Evolutionary conservation across 2,888 invertebrate genomes (phyloP), one percentile per base, ranked within the genome.

Genomic region (Lysandra coridon): DNA sequence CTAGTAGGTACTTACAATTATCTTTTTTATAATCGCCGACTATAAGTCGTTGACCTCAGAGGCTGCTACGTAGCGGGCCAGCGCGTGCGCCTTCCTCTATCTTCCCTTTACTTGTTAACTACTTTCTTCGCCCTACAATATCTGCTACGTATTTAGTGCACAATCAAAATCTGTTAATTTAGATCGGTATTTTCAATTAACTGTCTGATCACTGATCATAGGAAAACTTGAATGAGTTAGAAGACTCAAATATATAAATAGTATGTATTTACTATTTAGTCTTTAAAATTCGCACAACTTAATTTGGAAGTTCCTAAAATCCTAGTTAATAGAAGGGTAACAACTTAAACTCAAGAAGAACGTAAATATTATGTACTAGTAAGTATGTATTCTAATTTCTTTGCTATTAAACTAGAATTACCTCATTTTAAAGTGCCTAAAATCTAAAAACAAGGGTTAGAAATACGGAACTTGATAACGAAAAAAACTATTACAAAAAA

Each of bases 11-110:
- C 86, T 86, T 87, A 87, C 85, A 86, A 89, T 90, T 91, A 92
- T 91, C 89, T 92, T 92, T 93, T 92, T 92, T 93, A 89, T 92
- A 91, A 93, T 91, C 91, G 89, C 88, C 86, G 87, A 86, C 85
- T 84, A 84, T 87, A 89, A 92, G 92, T 93, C 93, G 90, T 89
- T 90, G 93, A 91, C 93, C 93, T 90, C 87, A 89, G 91, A 92
- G 90, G 91, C 91, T 93, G 92, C 88, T 87, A 88, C 90, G 87
- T 90, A 91, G 91, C 92, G 91, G 91, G 82, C 84, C 82, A 90
- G 91, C 89, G 87, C 89, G 88, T 85, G 89, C 91, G 88, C 89
- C 91, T 91, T 90, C 89, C 89, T 90, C 91, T 90, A 89, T 88
- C 89, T 86, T 88, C 88, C 88, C 88, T 89, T 86, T 87, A 86